Evolutionary conservation across 2,797 vertebrate species (phyloP).

Genomic region (Enteromius argenteus): DNA sequence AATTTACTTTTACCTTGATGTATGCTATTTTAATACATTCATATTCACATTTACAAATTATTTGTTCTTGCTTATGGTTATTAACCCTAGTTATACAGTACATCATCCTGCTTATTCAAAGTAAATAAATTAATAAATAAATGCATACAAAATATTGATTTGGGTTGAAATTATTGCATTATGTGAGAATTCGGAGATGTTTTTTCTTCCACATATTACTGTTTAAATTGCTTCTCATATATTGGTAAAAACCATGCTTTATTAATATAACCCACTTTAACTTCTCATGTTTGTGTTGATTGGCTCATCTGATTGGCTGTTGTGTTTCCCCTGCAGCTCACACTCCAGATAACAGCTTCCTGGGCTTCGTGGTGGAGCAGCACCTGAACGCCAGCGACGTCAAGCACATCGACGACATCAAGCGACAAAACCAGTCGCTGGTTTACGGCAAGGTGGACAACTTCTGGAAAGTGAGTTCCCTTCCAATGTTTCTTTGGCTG

Average conservation of each 20-base stretch:
- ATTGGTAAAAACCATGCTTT: neutral
- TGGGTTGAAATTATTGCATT: neutral
- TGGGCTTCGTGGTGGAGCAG: conserved; percentile 98
- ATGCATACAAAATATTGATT: neutral
- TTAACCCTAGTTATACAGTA: neutral
- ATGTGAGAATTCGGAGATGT: neutral
- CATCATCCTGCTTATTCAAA: neutral
- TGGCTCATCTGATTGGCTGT: conserved; percentile 17
- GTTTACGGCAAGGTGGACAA: conserved; percentile 98
- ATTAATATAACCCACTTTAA: neutral
- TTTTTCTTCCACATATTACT: neutral
- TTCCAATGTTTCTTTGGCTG: neutral
- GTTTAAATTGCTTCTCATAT: neutral
- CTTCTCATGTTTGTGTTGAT: neutral
- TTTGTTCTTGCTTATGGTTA: neutral
- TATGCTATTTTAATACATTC: neutral
- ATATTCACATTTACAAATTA: too few species aligned
- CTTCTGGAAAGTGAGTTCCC: conserved; percentile 93
- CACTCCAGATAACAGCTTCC: conserved; percentile 98
- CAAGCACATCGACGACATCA: conserved; percentile 94
- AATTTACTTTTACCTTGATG: neutral
- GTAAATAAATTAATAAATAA: neutral
- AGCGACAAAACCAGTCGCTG: conserved; percentile 96
- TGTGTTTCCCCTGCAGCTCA: conserved; percentile 82
- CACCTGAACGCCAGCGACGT: conserved; percentile 98